Conservation (phyloP, 2,888 invertebrate genomes). For the Hanleya hanleyi region DNA sequence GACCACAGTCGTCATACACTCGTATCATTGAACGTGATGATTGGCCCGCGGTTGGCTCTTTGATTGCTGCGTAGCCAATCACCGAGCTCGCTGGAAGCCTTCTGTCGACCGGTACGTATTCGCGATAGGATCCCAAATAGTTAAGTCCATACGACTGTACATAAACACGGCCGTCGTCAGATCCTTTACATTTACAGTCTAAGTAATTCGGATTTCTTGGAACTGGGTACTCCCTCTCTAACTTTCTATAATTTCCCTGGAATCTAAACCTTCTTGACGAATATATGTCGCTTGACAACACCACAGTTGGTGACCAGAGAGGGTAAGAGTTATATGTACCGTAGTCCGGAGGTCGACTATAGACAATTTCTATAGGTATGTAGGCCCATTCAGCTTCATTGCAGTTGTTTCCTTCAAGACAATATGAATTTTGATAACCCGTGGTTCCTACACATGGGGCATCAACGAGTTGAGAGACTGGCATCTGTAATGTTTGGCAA, state of each 20-base stretch:
- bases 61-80: conserved; percentile 58
- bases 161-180: conserved; percentile 47
- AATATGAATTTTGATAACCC: conserved; percentile 53
- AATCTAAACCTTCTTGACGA: conserved; percentile 26
- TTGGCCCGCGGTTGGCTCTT: conserved; percentile 38
- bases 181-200: conserved; percentile 8
- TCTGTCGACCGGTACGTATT: conserved; percentile 56
- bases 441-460: conserved; percentile 33
- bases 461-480: conserved; percentile 38
- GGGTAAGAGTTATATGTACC: conserved; percentile 49
- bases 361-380: conserved; percentile 58
- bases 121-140: conserved; percentile 61
- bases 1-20: conserved; percentile 60
- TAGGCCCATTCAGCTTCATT: conserved; percentile 60
- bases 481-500: conserved; percentile 25
- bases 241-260: neutral
- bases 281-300: conserved; percentile 52
- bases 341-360: conserved; percentile 54
- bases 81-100: conserved; percentile 53
- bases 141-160: conserved; percentile 56
- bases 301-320: conserved; percentile 46
- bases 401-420: conserved; percentile 50
- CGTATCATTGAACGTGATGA: conserved; percentile 29
- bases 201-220: conserved; percentile 36
- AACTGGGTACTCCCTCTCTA: neutral